Percentiles rank a stretch among this genome's conserved stretches.
Conservation (phyloP, 2,113 vertebrate species). For the Microcebus ravelobensis region DNA sequence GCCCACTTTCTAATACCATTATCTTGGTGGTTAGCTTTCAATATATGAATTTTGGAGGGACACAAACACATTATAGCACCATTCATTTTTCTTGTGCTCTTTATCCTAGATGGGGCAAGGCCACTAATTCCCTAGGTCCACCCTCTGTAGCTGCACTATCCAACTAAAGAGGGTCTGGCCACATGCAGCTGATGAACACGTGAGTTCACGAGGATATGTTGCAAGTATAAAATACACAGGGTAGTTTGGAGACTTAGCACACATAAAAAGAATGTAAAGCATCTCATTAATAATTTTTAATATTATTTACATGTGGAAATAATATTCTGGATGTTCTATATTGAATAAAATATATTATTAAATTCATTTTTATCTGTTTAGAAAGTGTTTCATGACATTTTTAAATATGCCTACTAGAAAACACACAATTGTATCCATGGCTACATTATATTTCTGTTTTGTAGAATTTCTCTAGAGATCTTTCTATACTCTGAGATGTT, state of each 20-base stretch:
- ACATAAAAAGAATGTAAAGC: background rate
- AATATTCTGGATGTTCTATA: background rate
- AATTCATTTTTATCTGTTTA: background rate
- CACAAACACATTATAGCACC: too few species aligned
- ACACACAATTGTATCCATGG: rapidly evolving
- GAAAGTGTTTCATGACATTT: background rate
- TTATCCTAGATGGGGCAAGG: background rate
- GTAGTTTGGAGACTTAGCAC: background rate
- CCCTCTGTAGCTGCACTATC: rapidly evolving
- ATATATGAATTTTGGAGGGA: background rate
- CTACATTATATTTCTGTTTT: background rate
- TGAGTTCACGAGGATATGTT: background rate
- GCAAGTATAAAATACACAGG: rapidly evolving
- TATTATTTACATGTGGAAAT: background rate
- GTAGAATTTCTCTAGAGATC: background rate
- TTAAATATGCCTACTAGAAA: background rate
- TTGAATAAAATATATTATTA: background rate
- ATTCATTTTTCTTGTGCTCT: background rate
- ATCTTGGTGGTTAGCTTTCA: background rate
- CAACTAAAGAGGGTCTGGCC: rapidly evolving
- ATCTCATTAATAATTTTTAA: background rate
- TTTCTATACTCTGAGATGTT: rapidly evolving
- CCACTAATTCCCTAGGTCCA: background rate
- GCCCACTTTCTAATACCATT: rapidly evolving
- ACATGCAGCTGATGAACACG: rapidly evolving